Evolutionary conservation across 2,888 invertebrate species (phyloP), one percentile per base, ranked within the genome.

Genomic region (Phyto melanocephala): DNA sequence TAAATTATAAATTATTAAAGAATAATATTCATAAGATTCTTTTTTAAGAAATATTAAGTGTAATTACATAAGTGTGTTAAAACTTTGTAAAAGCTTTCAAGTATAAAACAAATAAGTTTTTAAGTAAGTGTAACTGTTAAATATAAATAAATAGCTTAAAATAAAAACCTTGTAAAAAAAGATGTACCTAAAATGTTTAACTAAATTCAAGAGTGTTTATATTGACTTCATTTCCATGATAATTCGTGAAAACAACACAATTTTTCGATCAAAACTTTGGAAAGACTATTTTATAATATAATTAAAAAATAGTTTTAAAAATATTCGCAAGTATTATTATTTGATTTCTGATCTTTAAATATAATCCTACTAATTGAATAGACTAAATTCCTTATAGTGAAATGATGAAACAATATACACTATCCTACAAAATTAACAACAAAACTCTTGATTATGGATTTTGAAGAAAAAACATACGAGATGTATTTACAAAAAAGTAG

Each of bases 61-160:
- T 77, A 68, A 77, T 74, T 78, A n/a, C n/a, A n/a, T n/a, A 63
- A 78, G 47, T 75, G 78, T 84, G 81, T 78, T 81, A 67, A 63
- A 50, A 78, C 72, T 72, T 75, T 74, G 45, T 79, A 79, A 81
- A 80, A 79, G 77, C 84, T 81, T 71, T 58, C 42, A 77, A 72
- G 17, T 24, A 50, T 45, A 45, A 24, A 37, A 70, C 15, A 63
- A 33, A 8, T 24, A 28, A 33, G 17, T 1, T 52, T 1, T 40
- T 15, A 13, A 52, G 13, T 74, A 74, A 65, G 45, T 45, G 24
- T 47, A 75, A 67, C 58, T 58, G 28, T 65, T 65, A 56, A 65
- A 65, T 10, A 24, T 20, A 58, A n/a, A n/a, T n/a, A n/a, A n/a
- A n/a, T n/a, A n/a, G n/a, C 2, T 40, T 42, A 40, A n/a, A 22